Percentiles rank a stretch among this genome's conserved stretches.
Conservation (phyloP, 2,888 invertebrate genomes). For the Quadriops clusia region DNA sequence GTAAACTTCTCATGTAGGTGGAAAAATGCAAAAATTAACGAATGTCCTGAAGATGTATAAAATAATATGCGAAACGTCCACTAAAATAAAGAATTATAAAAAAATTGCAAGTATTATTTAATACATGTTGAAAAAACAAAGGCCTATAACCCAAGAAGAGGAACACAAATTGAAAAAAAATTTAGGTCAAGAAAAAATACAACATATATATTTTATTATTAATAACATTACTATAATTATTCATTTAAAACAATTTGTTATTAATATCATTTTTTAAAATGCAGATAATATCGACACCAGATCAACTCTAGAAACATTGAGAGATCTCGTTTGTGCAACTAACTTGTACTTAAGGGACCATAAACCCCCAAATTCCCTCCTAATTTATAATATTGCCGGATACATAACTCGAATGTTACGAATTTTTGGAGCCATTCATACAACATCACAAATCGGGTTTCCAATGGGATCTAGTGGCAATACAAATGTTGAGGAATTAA, state of each 20-base stretch:
- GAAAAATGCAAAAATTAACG: too few relatives aligned
- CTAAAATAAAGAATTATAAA: too few relatives aligned
- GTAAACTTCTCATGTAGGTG: too few relatives aligned
- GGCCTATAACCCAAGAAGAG: too few relatives aligned
- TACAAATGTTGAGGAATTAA: constrained; percentile 48
- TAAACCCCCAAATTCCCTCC: constrained; percentile 42
- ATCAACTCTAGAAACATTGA: constrained; percentile 66
- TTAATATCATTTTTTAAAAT: constrained; percentile 6
- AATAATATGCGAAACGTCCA: too few relatives aligned
- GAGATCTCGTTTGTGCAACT: constrained; percentile 73
- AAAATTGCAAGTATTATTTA: too few relatives aligned
- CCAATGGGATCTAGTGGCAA: constrained; percentile 37
- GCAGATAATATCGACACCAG: constrained; percentile 90
- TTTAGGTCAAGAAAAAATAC: too few relatives aligned
- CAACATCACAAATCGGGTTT: constrained; percentile 60
- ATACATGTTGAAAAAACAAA: too few relatives aligned
- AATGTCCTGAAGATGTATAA: too few relatives aligned
- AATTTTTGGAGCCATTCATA: constrained; percentile 63
- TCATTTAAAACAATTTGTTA: constrained; percentile 3
- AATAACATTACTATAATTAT: constrained; percentile 6
- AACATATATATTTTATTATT: too few relatives aligned
- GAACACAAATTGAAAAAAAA: too few relatives aligned
- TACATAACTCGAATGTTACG: constrained; percentile 75
- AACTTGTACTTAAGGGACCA: constrained; percentile 74
- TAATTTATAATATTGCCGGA: constrained; percentile 65